Base-by-base conservation (phyloP, 2,888 invertebrate species). In the Dione juno region DNA sequence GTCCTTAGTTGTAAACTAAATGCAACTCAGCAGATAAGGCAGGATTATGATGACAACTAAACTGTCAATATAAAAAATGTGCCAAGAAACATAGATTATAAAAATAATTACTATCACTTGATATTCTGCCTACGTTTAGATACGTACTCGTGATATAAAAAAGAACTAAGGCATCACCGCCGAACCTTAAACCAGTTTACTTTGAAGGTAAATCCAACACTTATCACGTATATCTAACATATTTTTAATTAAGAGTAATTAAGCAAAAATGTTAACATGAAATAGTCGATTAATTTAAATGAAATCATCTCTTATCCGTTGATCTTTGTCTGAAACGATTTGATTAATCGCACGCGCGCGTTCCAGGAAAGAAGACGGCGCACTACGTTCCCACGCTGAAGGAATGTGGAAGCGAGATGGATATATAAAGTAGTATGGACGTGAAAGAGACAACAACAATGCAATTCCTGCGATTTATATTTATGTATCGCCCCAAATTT, bases 331-430 rank as follows among this genome's bases (percentile, higher is more conserved):
- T 85, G 84, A 79, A 28, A 81, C 79, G 82, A 84, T 88, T 88
- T 89, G 88, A 89, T 90, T 84, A 85, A 88, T 85, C 84, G 86
- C 84, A 78, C 77, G 84, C 80, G 82, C 82, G 82, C 82, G 85
- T 92, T 91, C 92, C 89, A 78, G 87, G 91, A 92, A 91, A 80
- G 75, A 91, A 80, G 75, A 70, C 77, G 81, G 82, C 73, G 77
- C 88, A 86, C 87, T 88, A 81, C 81, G 84, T 92, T 92, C 92
- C 90, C 92, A 92, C 92, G 90, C 28, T 84, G 84, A 82, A 81
- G 79, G 86, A 84, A 88, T 86, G 87, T 81, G 77, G 84, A 80
- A 76, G 52, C 78, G 79, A 80, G 82, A 83, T 77, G 76, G 72
- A 77, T 78, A 73, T 79, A 78, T 73, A 72, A 74, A 75, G 77